phyloP scores from a whole-genome alignment of 2,888 invertebrate species.

The Sclerodermus sp. region DNA sequence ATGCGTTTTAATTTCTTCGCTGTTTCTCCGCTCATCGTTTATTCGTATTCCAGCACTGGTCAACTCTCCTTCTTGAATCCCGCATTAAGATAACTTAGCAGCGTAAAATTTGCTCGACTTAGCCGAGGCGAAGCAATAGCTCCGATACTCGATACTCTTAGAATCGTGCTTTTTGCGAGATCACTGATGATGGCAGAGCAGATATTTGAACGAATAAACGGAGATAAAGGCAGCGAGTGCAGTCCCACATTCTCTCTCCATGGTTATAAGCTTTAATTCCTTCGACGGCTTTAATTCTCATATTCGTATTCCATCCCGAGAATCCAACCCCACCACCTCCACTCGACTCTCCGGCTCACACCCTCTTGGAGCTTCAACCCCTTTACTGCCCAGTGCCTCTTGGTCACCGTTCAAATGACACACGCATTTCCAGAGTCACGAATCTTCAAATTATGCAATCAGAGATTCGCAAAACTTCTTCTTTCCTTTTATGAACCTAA shows the following conservation, averaged over 20 bases:
- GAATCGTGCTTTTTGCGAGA: no score
- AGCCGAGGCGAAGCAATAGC: no score
- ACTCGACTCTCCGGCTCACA: conserved; percentile 7
- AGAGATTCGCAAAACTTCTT: no score
- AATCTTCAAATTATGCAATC: no score
- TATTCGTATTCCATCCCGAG: conserved; percentile 52
- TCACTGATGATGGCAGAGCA: conserved; percentile 1
- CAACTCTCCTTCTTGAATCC: no score
- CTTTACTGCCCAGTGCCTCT: conserved; percentile 31
- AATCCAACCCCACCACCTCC: conserved; percentile 25
- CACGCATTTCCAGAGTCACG: conserved; percentile 33
- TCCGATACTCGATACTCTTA: no score
- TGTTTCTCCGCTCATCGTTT: no score
- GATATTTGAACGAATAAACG: conserved; percentile 29
- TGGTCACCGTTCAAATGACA: conserved; percentile 32
- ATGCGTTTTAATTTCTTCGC: no score
- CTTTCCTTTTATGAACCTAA: no score
- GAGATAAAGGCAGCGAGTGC: conserved; percentile 20
- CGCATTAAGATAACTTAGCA: no score
- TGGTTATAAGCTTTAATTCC: conserved; percentile 55
- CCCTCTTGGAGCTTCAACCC: conserved; percentile 23
- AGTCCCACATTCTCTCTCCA: conserved; percentile 36
- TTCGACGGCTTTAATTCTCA: conserved; percentile 57
- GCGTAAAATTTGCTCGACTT: no score
- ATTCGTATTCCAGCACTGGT: no score